Percentiles rank a stretch among this genome's conserved stretches.
Conservation (phyloP, 2,113 vertebrate genomes). For the Hypomesus transpacificus region DNA sequence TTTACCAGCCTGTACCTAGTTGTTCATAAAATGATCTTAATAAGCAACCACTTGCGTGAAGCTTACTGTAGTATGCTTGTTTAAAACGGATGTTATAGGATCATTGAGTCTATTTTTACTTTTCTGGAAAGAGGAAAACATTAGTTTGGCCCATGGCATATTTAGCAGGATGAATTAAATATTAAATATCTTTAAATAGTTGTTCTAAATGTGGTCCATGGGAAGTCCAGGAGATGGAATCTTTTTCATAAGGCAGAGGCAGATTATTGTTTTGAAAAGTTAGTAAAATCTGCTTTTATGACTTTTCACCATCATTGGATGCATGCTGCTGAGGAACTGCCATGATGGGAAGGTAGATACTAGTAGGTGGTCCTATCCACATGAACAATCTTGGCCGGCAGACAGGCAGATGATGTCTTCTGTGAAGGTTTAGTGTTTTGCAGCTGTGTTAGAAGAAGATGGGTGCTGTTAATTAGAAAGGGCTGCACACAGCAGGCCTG, state of each 20-base stretch:
- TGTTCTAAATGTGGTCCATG: slow-evolving; percentile 10
- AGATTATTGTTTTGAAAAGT: no score
- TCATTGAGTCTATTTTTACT: not conserved
- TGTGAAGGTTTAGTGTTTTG: slow-evolving; percentile 42
- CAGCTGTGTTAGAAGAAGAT: slow-evolving; percentile 44
- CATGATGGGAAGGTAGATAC: slow-evolving; percentile 14
- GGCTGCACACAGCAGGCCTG: slow-evolving; percentile 41
- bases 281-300: slow-evolving; percentile 16
- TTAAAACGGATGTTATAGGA: no score
- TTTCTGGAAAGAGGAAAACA: not conserved
- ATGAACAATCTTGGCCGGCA: not conserved
- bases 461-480: slow-evolving; percentile 62
- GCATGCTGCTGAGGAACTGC: not conserved
- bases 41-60: no score
- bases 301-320: slow-evolving; percentile 15
- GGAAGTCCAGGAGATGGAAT: not conserved
- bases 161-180: slow-evolving; percentile 15
- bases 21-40: no score
- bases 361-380: slow-evolving; percentile 6
- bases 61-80: no score
- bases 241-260: no score
- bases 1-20: no score
- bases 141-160: slow-evolving; percentile 23
- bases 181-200: slow-evolving; percentile 34
- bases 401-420: slow-evolving; percentile 24